phyloP scores from a whole-genome alignment of 2,113 vertebrate species.

The Sturnira hondurensis region DNA sequence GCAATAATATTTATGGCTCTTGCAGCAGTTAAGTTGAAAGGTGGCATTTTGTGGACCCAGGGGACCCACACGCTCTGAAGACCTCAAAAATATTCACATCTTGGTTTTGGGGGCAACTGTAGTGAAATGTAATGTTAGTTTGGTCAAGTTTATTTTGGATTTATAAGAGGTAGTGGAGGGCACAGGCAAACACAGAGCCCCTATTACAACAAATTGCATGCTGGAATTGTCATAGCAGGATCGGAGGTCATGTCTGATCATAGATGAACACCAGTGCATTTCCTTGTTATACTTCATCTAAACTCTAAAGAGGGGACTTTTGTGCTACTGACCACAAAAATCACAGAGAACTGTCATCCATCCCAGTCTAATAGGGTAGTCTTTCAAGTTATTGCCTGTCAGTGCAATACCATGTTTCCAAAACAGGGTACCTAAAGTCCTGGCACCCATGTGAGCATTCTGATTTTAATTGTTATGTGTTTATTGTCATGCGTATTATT shows the following conservation, averaged over 20 bases:
- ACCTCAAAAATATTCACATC: background rate
- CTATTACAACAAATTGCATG: background rate
- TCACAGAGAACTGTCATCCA: background rate
- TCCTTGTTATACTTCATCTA: background rate
- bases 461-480: background rate
- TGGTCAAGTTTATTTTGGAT: constrained; percentile 14
- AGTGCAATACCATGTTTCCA: background rate
- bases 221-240: background rate
- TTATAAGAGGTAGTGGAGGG: background rate
- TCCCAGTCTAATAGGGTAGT: background rate
- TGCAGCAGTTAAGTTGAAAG: constrained; percentile 7
- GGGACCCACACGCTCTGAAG: background rate
- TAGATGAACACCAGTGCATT: background rate
- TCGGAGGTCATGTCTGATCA: background rate
- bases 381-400: background rate
- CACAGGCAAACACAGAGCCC: background rate
- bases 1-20: background rate
- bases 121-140: background rate
- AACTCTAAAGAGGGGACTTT: background rate
- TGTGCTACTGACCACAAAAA: background rate
- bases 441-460: background rate
- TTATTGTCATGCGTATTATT: background rate
- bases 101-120: background rate
- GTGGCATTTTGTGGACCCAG: background rate
- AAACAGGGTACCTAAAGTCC: background rate